Percentiles rank a stretch among this genome's conserved stretches.
Evolutionary conservation across 2,797 vertebrate species (phyloP).

Genomic region (Nannoperca australis): DNA sequence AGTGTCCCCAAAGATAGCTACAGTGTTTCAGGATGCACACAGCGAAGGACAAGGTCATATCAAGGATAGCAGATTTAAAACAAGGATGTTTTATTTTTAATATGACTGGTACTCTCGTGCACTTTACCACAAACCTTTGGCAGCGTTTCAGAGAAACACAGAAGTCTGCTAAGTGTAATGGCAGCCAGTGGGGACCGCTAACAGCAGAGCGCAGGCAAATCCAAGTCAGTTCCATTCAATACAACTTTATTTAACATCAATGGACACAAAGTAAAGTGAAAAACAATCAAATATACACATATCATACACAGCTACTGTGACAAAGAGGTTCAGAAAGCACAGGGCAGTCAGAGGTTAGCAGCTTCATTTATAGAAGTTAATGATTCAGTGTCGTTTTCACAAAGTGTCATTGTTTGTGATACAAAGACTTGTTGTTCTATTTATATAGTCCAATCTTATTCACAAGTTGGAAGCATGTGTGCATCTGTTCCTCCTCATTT

Average conservation of each 20-base stretch:
- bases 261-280: not conserved
- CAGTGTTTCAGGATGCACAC: not conserved
- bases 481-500: not conserved
- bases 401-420: constrained; percentile 16
- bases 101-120: not conserved
- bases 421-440: constrained; percentile 27
- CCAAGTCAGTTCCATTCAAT: not conserved
- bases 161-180: not conserved
- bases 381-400: not conserved
- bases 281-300: not conserved
- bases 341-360: not conserved
- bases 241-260: not conserved
- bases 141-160: not conserved
- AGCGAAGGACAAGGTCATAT: not conserved
- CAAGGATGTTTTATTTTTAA: not conserved
- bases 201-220: constrained; percentile 3
- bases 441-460: not conserved
- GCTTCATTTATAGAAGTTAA: constrained; percentile 12
- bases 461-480: not conserved
- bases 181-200: constrained; percentile 15
- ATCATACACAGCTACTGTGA: not conserved
- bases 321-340: not conserved
- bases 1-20: not conserved
- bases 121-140: constrained; percentile 12
- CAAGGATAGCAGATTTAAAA: not conserved